Percentiles rank a stretch among this genome's conserved stretches.
Conservation (phyloP, 2,888 invertebrate genomes). For the Lasioglossum figueresi region DNA sequence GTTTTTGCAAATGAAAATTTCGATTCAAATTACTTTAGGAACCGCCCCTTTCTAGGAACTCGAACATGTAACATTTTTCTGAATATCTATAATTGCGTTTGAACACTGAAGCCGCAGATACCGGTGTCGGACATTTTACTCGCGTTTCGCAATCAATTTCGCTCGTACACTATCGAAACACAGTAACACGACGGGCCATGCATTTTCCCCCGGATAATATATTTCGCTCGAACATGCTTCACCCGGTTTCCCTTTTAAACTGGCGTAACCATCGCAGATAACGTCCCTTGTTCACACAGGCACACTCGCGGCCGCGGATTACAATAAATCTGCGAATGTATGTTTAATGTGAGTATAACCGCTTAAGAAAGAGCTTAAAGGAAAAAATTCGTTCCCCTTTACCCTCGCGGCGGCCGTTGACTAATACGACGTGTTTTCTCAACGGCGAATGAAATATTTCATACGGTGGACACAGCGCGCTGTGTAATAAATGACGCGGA, state of each 20-base stretch:
- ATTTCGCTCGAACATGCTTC: not conserved
- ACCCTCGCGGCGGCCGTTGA: conserved; percentile 26
- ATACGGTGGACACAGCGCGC: conserved; percentile 13
- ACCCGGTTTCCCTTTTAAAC: not conserved
- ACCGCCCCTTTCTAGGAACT: too few species aligned
- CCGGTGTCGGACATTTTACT: not conserved
- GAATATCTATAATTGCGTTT: not conserved
- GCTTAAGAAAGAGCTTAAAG: conserved; percentile 7
- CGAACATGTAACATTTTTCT: not conserved
- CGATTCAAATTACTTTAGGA: too few species aligned
- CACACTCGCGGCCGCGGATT: not conserved
- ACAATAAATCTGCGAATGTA: not conserved
- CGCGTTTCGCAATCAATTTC: not conserved
- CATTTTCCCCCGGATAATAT: not conserved
- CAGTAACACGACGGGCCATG: not conserved
- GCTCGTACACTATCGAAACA: not conserved
- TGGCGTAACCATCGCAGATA: not conserved
- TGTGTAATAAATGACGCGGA: conserved; percentile 19
- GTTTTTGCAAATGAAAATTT: too few species aligned
- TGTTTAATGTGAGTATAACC: conserved; percentile 4
- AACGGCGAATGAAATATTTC: conserved; percentile 30
- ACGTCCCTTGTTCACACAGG: not conserved
- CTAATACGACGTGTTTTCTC: conserved; percentile 34
- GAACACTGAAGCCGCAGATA: not conserved
- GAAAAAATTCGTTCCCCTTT: conserved; percentile 7